Base-by-base conservation (phyloP, 2,888 invertebrate genomes). In the Hydropsyche betteni region DNA sequence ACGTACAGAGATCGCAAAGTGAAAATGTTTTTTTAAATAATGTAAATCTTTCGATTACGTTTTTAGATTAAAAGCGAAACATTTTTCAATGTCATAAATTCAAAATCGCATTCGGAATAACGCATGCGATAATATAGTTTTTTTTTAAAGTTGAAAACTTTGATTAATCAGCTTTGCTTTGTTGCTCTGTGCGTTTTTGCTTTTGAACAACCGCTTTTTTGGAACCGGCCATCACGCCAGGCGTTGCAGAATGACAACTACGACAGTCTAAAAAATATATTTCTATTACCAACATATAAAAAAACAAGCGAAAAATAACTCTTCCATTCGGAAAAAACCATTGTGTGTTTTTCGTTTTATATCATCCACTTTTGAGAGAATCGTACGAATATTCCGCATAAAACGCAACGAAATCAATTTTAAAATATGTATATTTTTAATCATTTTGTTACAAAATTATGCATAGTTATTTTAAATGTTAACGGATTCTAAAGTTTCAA, bases 171-270 rank as follows among this genome's bases (percentile, higher is more conserved):
- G 64, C 3, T 64, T 64, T 64, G 24, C 61, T n/a, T 55, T n/a
- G 16, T n/a, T 55, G 24, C 55, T 72, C 72, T 72, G 61, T 24
- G 44, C 36, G 33, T 72, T 72, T 72, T 53, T 58, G 72, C 72
- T 72, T 44, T 72, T 72, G 72, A 52, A 61, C n/a, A 64, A 72
- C 53, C 34, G 72, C 72, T 72, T 72, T 44, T 44, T 36, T 72
- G 72, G 72, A 34, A 72, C 52, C 52, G 52, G 52, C 55, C 50
- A 58, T 38, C 61, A 55, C 55, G 58, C 44, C 36, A 58, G 50
- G 36, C 58, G 58, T 55, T 72, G 36, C 55, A 55, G 72, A 72
- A 72, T 72, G 72, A 72, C 72, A 72, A 72, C 58, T 72, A 58
- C 36, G 72, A 58, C 72, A 33, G 44, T 44, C 44, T 44, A 10